These are phyloP conservation scores for Nomada hirtipes DNA, from an alignment of 2,888 invertebrate species.

Conservation along the genomic window DNA sequence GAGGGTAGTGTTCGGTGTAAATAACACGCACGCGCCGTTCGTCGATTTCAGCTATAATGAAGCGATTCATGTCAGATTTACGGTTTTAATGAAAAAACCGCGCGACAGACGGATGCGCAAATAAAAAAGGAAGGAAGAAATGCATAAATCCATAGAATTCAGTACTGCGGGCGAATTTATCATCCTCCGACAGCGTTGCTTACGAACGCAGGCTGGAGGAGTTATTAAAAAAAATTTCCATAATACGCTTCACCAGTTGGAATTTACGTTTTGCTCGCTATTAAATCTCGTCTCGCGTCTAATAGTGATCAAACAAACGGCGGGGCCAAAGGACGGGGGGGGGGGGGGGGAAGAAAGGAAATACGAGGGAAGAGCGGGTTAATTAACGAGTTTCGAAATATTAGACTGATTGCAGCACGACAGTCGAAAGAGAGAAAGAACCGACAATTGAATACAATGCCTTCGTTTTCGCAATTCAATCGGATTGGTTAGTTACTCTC, in stretches of 20 bases:
- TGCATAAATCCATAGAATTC: conserved; percentile 2
- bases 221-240: conserved; percentile 54
- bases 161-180: conserved; percentile 25
- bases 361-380: conserved; percentile 17
- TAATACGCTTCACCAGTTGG: conserved; percentile 23
- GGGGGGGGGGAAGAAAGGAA: not conserved
- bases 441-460: conserved; percentile 43
- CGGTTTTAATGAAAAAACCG: conserved; percentile 31
- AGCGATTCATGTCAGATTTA: not conserved
- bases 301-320: conserved; percentile 24
- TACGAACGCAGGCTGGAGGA: conserved; percentile 1
- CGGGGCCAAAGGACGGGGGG: not conserved
- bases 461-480: conserved; percentile 34
- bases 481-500: conserved; percentile 26
- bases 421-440: not conserved
- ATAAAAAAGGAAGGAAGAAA: not conserved
- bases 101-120: not conserved
- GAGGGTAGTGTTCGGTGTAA: too few species aligned
- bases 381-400: conserved; percentile 59
- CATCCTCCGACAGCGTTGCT: conserved; percentile 14
- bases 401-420: conserved; percentile 48
- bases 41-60: not conserved
- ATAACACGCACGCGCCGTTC: not conserved
- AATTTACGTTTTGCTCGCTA: conserved; percentile 32
- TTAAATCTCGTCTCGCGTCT: conserved; percentile 27